phyloP scores from a whole-genome alignment of 2,888 invertebrate species.

The Cryptus viduatorius region DNA sequence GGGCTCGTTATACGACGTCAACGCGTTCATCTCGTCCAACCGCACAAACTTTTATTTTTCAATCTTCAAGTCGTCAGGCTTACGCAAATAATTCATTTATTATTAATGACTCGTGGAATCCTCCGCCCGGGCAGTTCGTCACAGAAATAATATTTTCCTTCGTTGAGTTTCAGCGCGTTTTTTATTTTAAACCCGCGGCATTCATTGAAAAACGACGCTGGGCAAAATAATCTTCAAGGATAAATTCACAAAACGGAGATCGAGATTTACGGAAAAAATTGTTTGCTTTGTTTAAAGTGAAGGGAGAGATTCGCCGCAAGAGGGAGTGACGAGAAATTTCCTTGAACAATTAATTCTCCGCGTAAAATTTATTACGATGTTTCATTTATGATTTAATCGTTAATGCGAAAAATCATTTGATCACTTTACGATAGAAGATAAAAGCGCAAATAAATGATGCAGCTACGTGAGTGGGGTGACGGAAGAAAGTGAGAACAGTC shows the following conservation, averaged over 20 bases:
- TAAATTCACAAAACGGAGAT: neutral
- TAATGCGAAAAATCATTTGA: neutral
- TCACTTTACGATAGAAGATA: conserved; percentile 69
- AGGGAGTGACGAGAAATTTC: too few species aligned
- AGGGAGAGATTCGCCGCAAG: too few species aligned
- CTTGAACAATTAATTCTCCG: too few species aligned
- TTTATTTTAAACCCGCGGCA: neutral
- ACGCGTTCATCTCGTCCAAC: conserved; percentile 40
- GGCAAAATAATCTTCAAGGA: neutral
- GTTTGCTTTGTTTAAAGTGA: too few species aligned
- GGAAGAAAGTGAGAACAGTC: conserved; percentile 11
- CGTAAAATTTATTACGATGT: too few species aligned
- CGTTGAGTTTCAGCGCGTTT: neutral
- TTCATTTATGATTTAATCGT: neutral
- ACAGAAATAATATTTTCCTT: conserved; percentile 54
- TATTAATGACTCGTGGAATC: conserved; percentile 61
- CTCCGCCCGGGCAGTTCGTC: neutral
- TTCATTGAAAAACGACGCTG: neutral
- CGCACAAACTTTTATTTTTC: conserved; percentile 56
- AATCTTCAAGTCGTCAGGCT: conserved; percentile 31
- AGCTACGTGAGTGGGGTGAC: conserved; percentile 39
- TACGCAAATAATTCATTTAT: conserved; percentile 60
- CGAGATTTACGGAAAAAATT: neutral
- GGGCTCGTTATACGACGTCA: conserved; percentile 53
- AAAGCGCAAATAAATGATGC: conserved; percentile 74